Base-by-base conservation (phyloP, 2,113 vertebrate species). In the Aramus guarauna region DNA sequence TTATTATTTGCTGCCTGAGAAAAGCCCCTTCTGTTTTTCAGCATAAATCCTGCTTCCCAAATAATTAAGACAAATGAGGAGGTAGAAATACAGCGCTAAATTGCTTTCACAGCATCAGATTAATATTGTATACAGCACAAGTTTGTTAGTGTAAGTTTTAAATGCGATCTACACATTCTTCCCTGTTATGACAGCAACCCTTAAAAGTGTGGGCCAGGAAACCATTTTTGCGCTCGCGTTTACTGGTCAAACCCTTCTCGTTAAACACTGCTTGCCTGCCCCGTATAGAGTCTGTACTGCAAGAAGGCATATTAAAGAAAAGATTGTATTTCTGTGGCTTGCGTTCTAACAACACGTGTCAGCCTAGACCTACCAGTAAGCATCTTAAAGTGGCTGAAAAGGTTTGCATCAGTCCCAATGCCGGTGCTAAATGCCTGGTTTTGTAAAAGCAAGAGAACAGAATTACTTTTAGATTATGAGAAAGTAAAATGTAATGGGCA, bases 21-120 rank as follows among this genome's bases (percentile, higher is more conserved):
- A 98, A 98, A 96, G 94, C 94, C 94, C 94, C 98, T 97, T 97
- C 96, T 94, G 90, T 94, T 97, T 98, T 91, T 97, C 92, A 96
- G 97, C 96, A 91, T 94, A 97, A 97, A 97, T 98, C 96, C 95
- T 95, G 96, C 96, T 98, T 97, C 97, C 97, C 97, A 98, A 98
- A 98, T 97, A 98, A 97, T 98, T 98, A 98, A 98, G 98, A 98
- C 98, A 98, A 98, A 98, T 97, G 97, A 98, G 98, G 98, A 98
- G 98, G 98, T 98, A 98, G 98, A 98, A 98, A 97, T 98, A 98
- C 95, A 98, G 98, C 95, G 97, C 97, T 97, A 98, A 97, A 96
- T 97, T 97, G 96, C 98, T 98, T 98, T 98, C 98, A 98, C 98
- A 98, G 98, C 98, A 98, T 98, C 97, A 92, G 95, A 98, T 97